Evolutionary conservation across 2,113 vertebrate species (phyloP), one percentile per base, ranked within the genome.

Genomic region (Athene noctua): DNA sequence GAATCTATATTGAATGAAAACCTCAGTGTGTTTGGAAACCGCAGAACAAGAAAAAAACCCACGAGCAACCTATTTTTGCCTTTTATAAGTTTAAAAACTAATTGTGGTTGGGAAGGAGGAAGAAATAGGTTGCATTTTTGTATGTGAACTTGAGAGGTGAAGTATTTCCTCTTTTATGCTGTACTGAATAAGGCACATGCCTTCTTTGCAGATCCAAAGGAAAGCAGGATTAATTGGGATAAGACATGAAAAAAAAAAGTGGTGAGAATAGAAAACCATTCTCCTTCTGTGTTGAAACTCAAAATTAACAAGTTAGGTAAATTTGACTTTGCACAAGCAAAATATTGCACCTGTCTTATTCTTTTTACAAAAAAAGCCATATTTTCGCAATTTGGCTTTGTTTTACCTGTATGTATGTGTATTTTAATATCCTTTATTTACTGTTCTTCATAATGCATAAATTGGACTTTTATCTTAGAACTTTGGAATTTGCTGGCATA

Each of bases 101-200:
- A 68, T 57, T 83, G 83, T 67, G 61, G n/a, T 86, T 88, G 52
- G 38, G 80, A 94, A 96, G 77, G 51, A 90, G 75, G 88, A 94
- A 96, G 88, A 96, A 94, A n/a, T 63, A 93, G 92, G 52, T 93
- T 95, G 81, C 46, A 52, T 81, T 97, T 96, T 86, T 92, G 11
- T 93, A 14, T 59, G 29, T 84, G 88, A 88, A 59, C 61, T 92
- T 75, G 80, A 92, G 91, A 87, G 61, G 49, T 89, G 44, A 92
- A 80, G 62, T 83, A 84, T 90, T 95, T 86, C 65, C 22, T 91
- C 52, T 94, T 73, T 91, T 61, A 84, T 89, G 58, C 54, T 94
- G 61, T 75, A 46, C 40, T 94, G 92, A 94, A 89, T 92, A 89
- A 94, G 77, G 66, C 44, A 89, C 36, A 19, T 62, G 21, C 40